These are phyloP conservation scores for Tapera naevia DNA, from an alignment of 2,797 vertebrate genomes.

Conservation along the genomic window DNA sequence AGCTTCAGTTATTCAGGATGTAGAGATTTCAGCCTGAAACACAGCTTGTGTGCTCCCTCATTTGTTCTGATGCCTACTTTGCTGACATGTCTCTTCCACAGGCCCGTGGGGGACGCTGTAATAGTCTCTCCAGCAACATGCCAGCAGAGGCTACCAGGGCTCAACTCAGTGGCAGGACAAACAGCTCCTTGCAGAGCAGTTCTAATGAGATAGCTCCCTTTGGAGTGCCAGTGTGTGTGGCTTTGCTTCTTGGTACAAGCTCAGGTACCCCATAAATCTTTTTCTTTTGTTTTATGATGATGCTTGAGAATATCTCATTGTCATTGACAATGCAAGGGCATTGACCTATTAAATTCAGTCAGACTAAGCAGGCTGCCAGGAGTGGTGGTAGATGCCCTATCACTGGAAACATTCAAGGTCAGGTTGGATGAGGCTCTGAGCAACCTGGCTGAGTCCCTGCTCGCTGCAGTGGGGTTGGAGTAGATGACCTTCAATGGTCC, in stretches of 20 bases:
- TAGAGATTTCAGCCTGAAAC: not conserved
- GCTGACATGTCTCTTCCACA: not conserved
- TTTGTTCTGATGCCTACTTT: conserved; percentile 6
- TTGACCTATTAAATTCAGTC: not conserved
- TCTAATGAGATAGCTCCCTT: not conserved
- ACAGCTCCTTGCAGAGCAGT: not conserved
- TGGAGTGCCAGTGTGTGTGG: too few relatives aligned
- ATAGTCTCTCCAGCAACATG: not conserved
- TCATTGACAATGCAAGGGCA: not conserved
- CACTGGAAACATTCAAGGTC: too few relatives aligned
- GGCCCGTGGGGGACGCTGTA: not conserved
- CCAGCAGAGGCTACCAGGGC: not conserved
- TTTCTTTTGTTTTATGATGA: not conserved
- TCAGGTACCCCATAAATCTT: not conserved
- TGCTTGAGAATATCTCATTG: not conserved
- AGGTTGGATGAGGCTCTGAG: too few relatives aligned
- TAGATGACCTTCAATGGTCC: not conserved
- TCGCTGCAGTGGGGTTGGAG: too few relatives aligned
- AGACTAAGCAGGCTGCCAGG: not conserved
- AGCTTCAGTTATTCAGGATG: not conserved
- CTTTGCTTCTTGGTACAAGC: not conserved
- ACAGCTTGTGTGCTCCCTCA: conserved; percentile 31
- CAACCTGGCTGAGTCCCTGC: too few relatives aligned
- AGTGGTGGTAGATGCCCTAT: too few relatives aligned
- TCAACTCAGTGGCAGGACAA: not conserved